Conservation (phyloP, 2,113 vertebrate genomes). For the Seriola quinqueradiata region DNA sequence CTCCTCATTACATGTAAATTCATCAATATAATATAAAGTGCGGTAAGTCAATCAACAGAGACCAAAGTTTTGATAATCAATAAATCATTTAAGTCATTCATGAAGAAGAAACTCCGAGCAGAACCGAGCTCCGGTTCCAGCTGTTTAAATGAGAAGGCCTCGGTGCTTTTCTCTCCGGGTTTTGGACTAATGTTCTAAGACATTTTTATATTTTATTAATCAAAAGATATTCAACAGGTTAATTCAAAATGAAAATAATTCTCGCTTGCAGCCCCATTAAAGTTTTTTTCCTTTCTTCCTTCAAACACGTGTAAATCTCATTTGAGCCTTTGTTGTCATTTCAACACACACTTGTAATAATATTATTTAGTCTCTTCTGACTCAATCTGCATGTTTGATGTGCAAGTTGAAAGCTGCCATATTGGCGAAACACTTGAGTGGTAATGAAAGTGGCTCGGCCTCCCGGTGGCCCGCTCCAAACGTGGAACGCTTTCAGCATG, state of each 20-base stretch:
- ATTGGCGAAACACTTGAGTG: slow-evolving; percentile 51
- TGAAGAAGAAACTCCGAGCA: neutral
- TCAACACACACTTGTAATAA: slow-evolving; percentile 58
- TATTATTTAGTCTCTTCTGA: slow-evolving; percentile 56
- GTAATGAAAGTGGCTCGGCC: slow-evolving; percentile 58
- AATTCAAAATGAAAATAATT: neutral
- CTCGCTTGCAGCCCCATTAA: neutral
- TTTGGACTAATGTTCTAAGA: neutral
- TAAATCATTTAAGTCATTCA: neutral
- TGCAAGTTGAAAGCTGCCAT: slow-evolving; percentile 56
- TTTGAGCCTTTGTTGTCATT: slow-evolving; percentile 26
- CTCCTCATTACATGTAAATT: neutral
- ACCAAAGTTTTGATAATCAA: neutral
- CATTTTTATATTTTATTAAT: neutral
- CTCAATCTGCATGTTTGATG: slow-evolving; percentile 55
- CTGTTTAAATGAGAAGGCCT: neutral
- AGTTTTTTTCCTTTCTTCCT: neutral
- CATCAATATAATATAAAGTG: neutral
- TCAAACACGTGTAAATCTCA: slow-evolving; percentile 24
- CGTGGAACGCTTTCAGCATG: slow-evolving; percentile 63
- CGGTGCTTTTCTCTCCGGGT: neutral
- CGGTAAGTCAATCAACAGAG: neutral
- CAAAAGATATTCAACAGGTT: neutral
- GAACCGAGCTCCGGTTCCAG: neutral
- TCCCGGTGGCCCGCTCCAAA: slow-evolving; percentile 40